Base-by-base conservation (phyloP, 2,797 vertebrate genomes). In the Sebastiscus tertius region DNA sequence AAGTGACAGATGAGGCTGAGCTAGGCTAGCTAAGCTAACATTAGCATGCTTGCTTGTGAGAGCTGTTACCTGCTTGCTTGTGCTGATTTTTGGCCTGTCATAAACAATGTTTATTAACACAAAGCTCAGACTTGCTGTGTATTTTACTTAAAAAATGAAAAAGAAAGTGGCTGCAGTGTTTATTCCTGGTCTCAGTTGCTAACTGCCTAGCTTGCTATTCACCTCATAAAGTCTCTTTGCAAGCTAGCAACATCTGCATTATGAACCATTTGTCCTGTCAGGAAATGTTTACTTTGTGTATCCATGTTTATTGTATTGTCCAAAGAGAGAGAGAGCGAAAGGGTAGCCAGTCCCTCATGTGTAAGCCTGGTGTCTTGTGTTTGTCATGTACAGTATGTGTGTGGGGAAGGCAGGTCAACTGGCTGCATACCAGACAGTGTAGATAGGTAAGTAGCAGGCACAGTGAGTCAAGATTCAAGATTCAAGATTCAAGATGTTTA, bases 11-110 rank as follows among this genome's bases (percentile, higher is more conserved):
- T 89, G 82, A 75, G 71, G 29, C 68, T 73, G 64, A 66, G 86
- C 81, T 80, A 87, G 24, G 82, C 82, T 90, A 85, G 83, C 89
- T 72, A 18, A 63, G 80, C 89, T 84, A 52, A 72, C 65, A 18
- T 81, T 92, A 89, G 83, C 90, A 69, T 71, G 29, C 12, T 70
- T 14, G 60, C n/a, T 27, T 77, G 10, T 68, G n/a, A 27, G 9
- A 26, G 60, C 49, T 79, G 31, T 26, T 71, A 3, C 8, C 20
- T 56, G 16, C 11, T 71, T 14, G 24, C 6, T 62, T 4, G 6
- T 46, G 24, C 11, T 75, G 9, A 52, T 39, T 60, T 64, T 59
- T 60, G 27, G 7, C n/a, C 42, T 36, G n/a, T 26, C n/a, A 69
- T 31, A 46, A 60, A 46, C 9, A 27, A 1, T 1, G 13, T 3